A percentile compares a stretch with the other conserved stretches of the same genome.
These are phyloP conservation scores for Seira ritae DNA, from an alignment of 2,888 invertebrate species.

Conservation along the genomic window DNA sequence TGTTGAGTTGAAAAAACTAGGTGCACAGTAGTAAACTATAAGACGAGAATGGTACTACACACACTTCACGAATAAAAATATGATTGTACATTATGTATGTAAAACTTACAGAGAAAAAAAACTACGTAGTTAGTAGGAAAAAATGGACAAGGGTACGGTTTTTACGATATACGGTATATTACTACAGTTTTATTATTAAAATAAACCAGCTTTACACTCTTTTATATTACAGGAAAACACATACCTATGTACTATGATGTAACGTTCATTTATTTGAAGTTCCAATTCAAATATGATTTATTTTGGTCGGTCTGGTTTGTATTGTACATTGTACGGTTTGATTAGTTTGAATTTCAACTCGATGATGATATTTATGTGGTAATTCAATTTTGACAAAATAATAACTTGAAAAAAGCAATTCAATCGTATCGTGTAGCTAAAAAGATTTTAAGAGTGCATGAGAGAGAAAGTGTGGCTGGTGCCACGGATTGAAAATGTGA, in stretches of 20 bases:
- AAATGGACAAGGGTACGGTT: slow-evolving; percentile 64
- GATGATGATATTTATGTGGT: no score
- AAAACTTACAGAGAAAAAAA: slow-evolving; percentile 42
- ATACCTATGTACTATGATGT: slow-evolving; percentile 23
- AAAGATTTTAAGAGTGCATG: neutral
- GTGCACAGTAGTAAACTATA: neutral
- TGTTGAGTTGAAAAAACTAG: neutral
- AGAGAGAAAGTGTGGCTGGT: neutral
- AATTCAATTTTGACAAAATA: neutral
- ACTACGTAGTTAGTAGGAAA: slow-evolving; percentile 42
- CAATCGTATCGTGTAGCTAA: neutral
- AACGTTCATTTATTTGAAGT: slow-evolving; percentile 31
- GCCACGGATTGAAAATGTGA: neutral
- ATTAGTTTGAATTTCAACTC: no score
- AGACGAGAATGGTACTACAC: slow-evolving; percentile 13
- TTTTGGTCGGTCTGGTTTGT: neutral
- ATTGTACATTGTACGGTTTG: neutral
- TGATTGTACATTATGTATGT: slow-evolving; percentile 60
- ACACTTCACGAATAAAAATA: neutral
- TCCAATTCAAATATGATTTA: slow-evolving; percentile 25
- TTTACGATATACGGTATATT: slow-evolving; percentile 62
- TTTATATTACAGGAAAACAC: slow-evolving; percentile 16
- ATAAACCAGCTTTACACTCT: slow-evolving; percentile 51
- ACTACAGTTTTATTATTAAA: slow-evolving; percentile 30
- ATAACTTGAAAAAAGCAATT: neutral